Percentiles rank a stretch among this genome's conserved stretches.
phyloP scores from a whole-genome alignment of 35 echinoderm and acorn worm species.

The Hemicentrotus pulcherrimus region DNA sequence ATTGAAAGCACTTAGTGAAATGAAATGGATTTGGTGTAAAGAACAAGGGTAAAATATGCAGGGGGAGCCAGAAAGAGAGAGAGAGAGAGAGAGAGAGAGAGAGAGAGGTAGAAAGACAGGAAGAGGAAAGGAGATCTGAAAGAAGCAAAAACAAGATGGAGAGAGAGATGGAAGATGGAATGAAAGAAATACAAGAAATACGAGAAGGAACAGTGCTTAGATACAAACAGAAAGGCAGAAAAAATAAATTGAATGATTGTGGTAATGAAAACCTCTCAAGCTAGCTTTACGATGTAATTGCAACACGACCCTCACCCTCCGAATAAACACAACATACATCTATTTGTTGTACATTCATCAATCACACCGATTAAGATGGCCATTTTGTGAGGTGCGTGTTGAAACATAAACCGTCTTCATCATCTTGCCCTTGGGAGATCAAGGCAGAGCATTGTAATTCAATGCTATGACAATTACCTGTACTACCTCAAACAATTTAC shows the following conservation, averaged over 20 bases:
- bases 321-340: not conserved
- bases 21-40: not conserved
- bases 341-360: not conserved
- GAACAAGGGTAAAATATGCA: not conserved
- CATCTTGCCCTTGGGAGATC: not conserved
- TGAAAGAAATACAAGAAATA: not conserved
- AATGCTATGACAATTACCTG: not conserved
- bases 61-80: not conserved
- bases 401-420: not conserved
- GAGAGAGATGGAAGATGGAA: not conserved
- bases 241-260: not conserved
- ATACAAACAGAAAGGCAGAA: not conserved
- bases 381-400: not conserved
- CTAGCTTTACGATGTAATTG: not conserved
- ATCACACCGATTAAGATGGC: not conserved
- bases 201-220: not conserved
- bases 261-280: too few relatives aligned
- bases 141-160: not conserved
- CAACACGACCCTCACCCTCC: not conserved
- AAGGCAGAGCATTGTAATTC: not conserved
- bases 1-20: not conserved
- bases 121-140: not conserved
- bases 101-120: not conserved
- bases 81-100: not conserved
- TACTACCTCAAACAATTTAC: not conserved